Base-by-base conservation (phyloP, 1,140 invertebrate species). In the Ericerus pela region DNA sequence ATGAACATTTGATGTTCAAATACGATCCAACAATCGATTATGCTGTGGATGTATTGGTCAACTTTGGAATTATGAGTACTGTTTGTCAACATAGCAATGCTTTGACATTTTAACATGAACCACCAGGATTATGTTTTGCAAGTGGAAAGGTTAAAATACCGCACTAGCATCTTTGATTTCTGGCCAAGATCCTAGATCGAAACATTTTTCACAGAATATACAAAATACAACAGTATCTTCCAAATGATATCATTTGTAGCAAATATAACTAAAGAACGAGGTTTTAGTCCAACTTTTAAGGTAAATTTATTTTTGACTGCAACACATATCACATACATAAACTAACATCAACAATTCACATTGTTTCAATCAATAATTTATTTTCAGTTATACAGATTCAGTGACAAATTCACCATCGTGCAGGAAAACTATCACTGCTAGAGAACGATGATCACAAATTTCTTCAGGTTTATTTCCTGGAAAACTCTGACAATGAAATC, bases 251-350 rank as follows among this genome's bases (percentile, higher is more conserved):
- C 12, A 41, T 11, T 24, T 27, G 12, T 36, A 26, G 41, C 8
- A 54, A 52, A 36, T 14, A 14, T 55, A 16, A 51, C 33, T 1
- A 24, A 26, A 43, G 51, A 30, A 11, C 47, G 24, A 41, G 29
- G 20, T 51, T 2, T 10, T 54, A 33, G 26, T 33, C 57, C 53
- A 38, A 53, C 53, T 11, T 54, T 58, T 24, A 41, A 54, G 26
- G 43, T 56, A n/a, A n/a, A n/a, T n/a, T n/a, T 12, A 3, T 36
- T n/a, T n/a, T 18, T 29, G 18, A 22, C 12, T 24, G 10, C n/a
- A 56, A 33, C 62, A 65, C 61, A 55, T 71, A 70, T 70, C 53
- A 73, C 69, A 33, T 66, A 68, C 29, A 59, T 63, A 54, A 30
- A 12, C 12, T n/a, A 54, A 31, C 36, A 26, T 43, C 29, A 20